Percentiles rank a stretch among this genome's conserved stretches.
Conservation (phyloP, 2,888 invertebrate species). For the Tricholauxania praeusta region DNA sequence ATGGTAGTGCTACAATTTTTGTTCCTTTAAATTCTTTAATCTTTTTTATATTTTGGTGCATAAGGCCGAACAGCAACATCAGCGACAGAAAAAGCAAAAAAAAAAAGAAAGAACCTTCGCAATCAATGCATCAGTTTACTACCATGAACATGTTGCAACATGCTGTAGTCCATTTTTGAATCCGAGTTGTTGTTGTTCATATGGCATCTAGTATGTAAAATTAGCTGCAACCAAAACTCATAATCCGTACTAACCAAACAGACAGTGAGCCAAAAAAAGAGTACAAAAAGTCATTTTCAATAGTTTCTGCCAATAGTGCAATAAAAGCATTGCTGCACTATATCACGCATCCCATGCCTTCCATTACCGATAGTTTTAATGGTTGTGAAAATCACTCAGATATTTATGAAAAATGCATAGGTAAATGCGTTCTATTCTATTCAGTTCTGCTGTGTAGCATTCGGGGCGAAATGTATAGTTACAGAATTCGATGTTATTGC, state of each 20-base stretch:
- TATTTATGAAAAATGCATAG: neutral
- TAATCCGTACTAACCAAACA: conserved; percentile 1
- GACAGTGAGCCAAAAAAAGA: neutral
- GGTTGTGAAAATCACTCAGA: conserved; percentile 3
- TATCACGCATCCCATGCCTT: too few relatives aligned
- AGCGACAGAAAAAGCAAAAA: neutral
- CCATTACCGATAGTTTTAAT: too few relatives aligned
- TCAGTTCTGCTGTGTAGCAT: too few relatives aligned
- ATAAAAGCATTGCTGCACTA: neutral
- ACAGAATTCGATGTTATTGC: too few relatives aligned
- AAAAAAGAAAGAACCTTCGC: neutral
- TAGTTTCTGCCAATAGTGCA: neutral
- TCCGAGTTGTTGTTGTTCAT: neutral
- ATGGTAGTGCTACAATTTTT: neutral
- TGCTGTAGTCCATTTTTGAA: neutral
- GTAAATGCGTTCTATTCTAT: too few relatives aligned
- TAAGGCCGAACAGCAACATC: neutral
- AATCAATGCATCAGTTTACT: neutral
- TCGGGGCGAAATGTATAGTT: too few relatives aligned
- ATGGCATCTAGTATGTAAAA: neutral
- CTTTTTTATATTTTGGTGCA: neutral
- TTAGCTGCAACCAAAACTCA: conserved; percentile 3
- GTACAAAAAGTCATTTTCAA: neutral
- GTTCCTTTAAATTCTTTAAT: neutral
- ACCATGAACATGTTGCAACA: neutral